These are phyloP conservation scores for Tinea pellionella DNA, from an alignment of 2,888 invertebrate species.

Conservation along the genomic window DNA sequence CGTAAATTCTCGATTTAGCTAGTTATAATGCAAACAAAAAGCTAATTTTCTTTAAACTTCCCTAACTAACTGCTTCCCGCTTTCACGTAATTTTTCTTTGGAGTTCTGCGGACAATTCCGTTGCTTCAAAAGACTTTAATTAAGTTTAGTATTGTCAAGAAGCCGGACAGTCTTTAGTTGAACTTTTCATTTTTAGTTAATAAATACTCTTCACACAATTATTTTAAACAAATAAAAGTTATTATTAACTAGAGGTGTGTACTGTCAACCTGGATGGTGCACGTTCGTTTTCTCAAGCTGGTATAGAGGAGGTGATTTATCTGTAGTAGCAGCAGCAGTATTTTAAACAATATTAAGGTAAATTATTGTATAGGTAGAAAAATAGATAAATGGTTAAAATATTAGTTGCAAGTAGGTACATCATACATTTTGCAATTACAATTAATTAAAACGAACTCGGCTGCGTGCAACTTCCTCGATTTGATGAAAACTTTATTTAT, in stretches of 20 bases:
- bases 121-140: conserved; percentile 3
- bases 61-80: not conserved
- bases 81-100: conserved; percentile 5
- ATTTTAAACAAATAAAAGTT: no score
- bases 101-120: not conserved
- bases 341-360: no score
- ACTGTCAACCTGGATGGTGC: no score
- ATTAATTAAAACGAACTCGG: conserved; percentile 9
- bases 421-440: not conserved
- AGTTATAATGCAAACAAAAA: not conserved
- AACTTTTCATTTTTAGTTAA: conserved; percentile 6
- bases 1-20: no score
- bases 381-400: no score
- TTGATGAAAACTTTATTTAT: conserved; percentile 11
- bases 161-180: not conserved
- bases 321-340: no score
- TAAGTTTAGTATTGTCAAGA: conserved; percentile 10
- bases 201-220: not conserved
- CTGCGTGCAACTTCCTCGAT: not conserved
- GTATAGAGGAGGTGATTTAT: no score
- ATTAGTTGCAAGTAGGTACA: no score
- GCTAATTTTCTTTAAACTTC: not conserved
- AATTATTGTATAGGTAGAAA: no score
- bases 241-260: no score
- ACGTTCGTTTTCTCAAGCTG: no score